Evolutionary conservation across 2,888 invertebrate species (phyloP), one percentile per base, ranked within the genome.

Genomic region (Scaptomyza tumidula): DNA sequence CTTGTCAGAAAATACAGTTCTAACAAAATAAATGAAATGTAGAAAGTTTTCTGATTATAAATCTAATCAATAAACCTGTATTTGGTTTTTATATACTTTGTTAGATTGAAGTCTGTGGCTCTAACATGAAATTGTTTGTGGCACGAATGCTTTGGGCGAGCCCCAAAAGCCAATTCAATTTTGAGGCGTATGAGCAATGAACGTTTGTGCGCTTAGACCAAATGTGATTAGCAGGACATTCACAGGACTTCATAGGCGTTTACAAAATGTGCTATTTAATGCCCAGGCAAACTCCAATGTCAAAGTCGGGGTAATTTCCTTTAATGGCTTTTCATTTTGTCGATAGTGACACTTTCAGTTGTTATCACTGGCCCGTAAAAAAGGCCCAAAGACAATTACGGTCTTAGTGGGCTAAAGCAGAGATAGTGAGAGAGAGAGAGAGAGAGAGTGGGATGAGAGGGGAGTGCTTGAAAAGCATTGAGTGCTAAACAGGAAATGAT

Each of bases 401-500:
- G 63, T 16, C 58, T 45, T 54, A 54, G 48, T 33, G 60, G 37
- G 33, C 33, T 50, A 37, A 11, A n/a, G 31, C 19, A 45, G 37
- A 10, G 45, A 14, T 31, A 13, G 35, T 14, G 14, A 43, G 9
- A 35, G 33, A 4, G 35, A 16, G 14, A 43, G 9, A 35, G 33
- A 4, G 35, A 10, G 44, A 7, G 16, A 13, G 10, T 39, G 11
- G 35, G 48, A 14, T 27, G 9, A 19, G 9, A 37, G 35, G 37
- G 31, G 29, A n/a, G 14, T 5, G 7, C 2, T 3, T 10, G 27
- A 46, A 50, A 48, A 69, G 56, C 76, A 83, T 78, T 72, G 80
- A 80, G 86, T 86, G 84, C 84, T 86, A 86, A 84, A 84, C 86
- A 86, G 86, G 84, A 85, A 85, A 85, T 86, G 83, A 83, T 84